Evolutionary conservation across 2,888 invertebrate species (phyloP), one percentile per base, ranked within the genome.

Genomic region (Polydrusus cervinus): DNA sequence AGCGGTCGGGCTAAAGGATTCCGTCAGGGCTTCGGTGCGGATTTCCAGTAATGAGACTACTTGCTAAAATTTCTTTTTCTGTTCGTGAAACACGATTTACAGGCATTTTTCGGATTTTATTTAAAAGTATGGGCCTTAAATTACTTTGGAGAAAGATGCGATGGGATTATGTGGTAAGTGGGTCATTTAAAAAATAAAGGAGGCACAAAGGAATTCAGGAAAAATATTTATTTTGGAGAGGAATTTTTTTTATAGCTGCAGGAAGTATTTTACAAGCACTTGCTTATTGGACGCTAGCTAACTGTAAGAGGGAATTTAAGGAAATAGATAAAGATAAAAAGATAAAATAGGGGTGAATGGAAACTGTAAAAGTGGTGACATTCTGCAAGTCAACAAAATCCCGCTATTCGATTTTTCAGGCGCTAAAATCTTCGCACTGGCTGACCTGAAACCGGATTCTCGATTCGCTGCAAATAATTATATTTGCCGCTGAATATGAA

Each of bases 11-110:
- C 62, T 61, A 69, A 74, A 74, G 74, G 69, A 74, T 74, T 69
- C 74, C 74, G 68, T 38, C 51, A 34, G 49, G 70, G 70, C 61
- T 70, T 61, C 67, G 74, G 38, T 45, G 34, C 67, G 74, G 53
- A 74, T 74, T 74, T 69, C 40, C 64, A 68, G 64, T 74, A 74
- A 74, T 64, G 69, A 74, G 74, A 67, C 72, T 73, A 68, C 73
- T 68, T 51, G 67, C 67, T 43, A 53, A 73, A 73, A 73, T 67
- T 66, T 73, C 73, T 73, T 68, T 66, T 72, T 65, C 55, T 66
- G 57, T 62, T 51, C 70, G 62, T 9, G 55, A 53, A 57, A 72
- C 71, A 66, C 72, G 72, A 72, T 72, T 72, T 67, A 71, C 71
- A 71, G 71, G 71, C 66, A 73, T 73, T 73, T 73, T 73, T 73